Evolutionary conservation across 2,888 invertebrate species (phyloP), one percentile per base, ranked within the genome.

Genomic region (Drosophila kanekoi): DNA sequence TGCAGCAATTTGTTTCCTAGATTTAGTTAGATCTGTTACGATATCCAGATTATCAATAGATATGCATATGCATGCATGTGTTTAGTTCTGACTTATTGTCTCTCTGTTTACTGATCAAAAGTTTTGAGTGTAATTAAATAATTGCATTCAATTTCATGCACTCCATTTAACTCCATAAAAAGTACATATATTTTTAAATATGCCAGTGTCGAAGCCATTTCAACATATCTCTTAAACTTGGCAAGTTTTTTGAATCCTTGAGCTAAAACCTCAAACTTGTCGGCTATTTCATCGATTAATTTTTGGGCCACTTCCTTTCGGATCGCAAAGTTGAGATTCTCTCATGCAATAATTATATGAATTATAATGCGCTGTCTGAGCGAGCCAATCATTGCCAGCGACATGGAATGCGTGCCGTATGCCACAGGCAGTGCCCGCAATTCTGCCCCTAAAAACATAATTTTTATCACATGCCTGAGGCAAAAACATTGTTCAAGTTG

Each of bases 401-500:
- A 51, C 60, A 67, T 45, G 52, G 61, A 66, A 72, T 80, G 66
- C 62, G 64, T 83, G 66, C 63, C 38, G 35, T 51, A 59, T 61
- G 58, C 59, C 75, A 68, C 63, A 70, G 77, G 77, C 80, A 58
- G 41, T 49, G 60, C 43, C 56, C 62, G 28, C 43, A 37, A n/a
- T 23, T 23, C 9, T 28, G 28, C 48, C 33, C 18, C 18, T n/a
- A 18, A 10, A 14, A 57, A 51, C 64, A 60, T 51, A 77, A 81
- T 68, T 87, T 87, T 81, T 87, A 89, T 85, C 84, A 79, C 66
- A 74, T 77, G 74, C 73, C 78, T 51, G 69, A 56, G 61, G 79
- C 77, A 70, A 82, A 76, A 83, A 79, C 74, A 84, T 69, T 87
- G 89, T 78, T 78, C 60, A 86, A 87, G 78, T 87, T 79, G 89